phyloP scores from a whole-genome alignment of 2,113 vertebrate species.

The Pterocles burchelli region DNA sequence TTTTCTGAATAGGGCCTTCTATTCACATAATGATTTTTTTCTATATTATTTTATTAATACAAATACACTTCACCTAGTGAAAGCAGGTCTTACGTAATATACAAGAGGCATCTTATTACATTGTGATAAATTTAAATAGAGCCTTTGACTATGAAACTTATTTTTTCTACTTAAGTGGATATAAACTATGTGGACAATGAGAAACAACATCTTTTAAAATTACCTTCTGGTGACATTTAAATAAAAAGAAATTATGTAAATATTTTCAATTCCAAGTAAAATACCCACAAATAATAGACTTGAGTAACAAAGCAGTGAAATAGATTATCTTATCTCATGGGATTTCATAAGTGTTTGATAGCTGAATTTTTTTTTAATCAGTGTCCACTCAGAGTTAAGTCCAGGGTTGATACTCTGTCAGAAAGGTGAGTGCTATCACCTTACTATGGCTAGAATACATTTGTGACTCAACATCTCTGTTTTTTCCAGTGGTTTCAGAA shows the following conservation, averaged over 20 bases:
- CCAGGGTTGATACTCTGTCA: not conserved
- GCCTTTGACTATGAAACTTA: conserved; percentile 41
- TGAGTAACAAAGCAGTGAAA: not conserved
- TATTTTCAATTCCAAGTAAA: conserved; percentile 22
- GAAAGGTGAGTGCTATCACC: not conserved
- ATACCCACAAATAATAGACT: not conserved
- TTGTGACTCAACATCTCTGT: not conserved
- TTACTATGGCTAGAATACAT: not conserved
- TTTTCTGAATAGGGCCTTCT: conserved; percentile 59
- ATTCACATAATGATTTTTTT: conserved; percentile 53
- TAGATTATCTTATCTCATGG: not conserved
- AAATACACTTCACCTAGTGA: conserved; percentile 59
- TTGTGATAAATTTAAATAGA: conserved; percentile 58
- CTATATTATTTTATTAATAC: conserved; percentile 64
- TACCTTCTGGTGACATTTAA: not conserved
- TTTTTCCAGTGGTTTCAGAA: not conserved
- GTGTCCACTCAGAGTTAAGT: not conserved
- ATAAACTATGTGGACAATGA: conserved; percentile 22
- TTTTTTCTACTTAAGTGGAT: conserved; percentile 36
- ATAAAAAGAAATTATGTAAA: not conserved
- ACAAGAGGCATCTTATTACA: conserved; percentile 61
- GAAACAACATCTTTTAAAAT: conserved; percentile 21
- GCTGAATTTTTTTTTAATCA: not conserved
- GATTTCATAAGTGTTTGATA: not conserved
- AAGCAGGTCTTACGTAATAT: conserved; percentile 56